A percentile compares a stretch with the other conserved stretches of the same genome.
phyloP scores from a whole-genome alignment of 2,113 vertebrate species.

The Machaerirhynchus nigripectus region DNA sequence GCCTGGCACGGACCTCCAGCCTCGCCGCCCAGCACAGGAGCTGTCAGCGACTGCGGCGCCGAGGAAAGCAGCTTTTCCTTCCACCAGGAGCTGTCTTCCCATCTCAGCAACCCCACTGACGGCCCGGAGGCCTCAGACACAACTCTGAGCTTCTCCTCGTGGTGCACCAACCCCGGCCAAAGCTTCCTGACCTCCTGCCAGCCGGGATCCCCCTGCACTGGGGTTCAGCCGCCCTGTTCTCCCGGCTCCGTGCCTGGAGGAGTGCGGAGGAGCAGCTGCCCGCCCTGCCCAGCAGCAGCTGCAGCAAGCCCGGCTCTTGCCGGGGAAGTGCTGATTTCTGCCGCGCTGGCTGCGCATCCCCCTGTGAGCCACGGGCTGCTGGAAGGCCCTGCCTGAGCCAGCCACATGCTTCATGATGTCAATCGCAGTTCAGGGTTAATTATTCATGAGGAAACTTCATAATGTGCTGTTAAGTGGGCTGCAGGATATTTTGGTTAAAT shows the following conservation, averaged over 20 bases:
- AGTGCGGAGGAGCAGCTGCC: neutral
- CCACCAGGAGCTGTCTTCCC: neutral
- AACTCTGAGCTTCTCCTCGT: fast-evolving
- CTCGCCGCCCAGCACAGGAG: neutral
- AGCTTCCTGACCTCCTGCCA: neutral
- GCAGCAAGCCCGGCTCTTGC: neutral
- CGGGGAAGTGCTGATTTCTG: neutral
- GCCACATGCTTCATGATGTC: slow-evolving; percentile 40
- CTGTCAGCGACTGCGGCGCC: fast-evolving
- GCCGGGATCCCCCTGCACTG: fast-evolving
- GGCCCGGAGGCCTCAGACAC: neutral
- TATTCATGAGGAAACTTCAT: slow-evolving; percentile 57
- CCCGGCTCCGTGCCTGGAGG: neutral
- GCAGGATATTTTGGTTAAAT: slow-evolving; percentile 54
- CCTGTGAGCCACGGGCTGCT: neutral
- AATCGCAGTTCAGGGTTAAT: slow-evolving; percentile 41
- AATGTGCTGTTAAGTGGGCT: slow-evolving; percentile 61
- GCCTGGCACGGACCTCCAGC: neutral
- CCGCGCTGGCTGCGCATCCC: neutral
- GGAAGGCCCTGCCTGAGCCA: neutral
- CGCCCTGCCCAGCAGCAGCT: neutral
- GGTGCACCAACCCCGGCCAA: fast-evolving
- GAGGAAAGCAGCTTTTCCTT: neutral
- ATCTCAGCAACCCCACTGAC: fast-evolving
- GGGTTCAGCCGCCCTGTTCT: fast-evolving